Conservation (phyloP, 2,888 invertebrate genomes). For the Cheilosia impressa region DNA sequence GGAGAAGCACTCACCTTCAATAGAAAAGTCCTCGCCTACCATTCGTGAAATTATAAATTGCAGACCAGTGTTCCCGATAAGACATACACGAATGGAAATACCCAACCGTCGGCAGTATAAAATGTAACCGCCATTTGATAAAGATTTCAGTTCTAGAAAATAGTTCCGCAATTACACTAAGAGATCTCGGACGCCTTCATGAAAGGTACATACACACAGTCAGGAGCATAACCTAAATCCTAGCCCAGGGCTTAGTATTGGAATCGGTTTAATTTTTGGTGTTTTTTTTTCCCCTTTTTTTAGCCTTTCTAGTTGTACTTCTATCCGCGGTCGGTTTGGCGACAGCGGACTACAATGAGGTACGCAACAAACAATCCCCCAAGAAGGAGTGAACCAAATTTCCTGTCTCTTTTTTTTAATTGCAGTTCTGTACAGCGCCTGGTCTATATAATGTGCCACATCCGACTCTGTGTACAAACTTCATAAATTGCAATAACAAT, state of each 20-base stretch:
- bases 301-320: conserved; percentile 43
- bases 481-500: conserved; percentile 42
- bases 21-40: conserved; percentile 13
- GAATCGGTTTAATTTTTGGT: not conserved
- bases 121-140: conserved; percentile 38
- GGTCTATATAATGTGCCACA: conserved; percentile 36
- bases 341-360: conserved; percentile 10
- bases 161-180: conserved; percentile 18
- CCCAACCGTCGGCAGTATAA: conserved; percentile 44
- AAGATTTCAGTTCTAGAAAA: conserved; percentile 52
- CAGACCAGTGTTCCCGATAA: conserved; percentile 55
- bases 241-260: not conserved
- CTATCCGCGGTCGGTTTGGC: conserved; percentile 5
- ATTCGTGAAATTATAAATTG: conserved; percentile 45
- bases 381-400: not conserved
- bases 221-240: not conserved
- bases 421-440: conserved; percentile 38
- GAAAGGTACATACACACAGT: conserved; percentile 46
- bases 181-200: conserved; percentile 33
- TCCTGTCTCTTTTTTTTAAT: not conserved
- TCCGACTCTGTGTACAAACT: conserved; percentile 45
- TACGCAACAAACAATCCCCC: not conserved
- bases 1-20: conserved; percentile 16
- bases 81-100: conserved; percentile 12
- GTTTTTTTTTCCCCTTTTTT: not conserved